Base-by-base conservation (phyloP, 1,140 invertebrate genomes). In the Scylla paramamosain region DNA sequence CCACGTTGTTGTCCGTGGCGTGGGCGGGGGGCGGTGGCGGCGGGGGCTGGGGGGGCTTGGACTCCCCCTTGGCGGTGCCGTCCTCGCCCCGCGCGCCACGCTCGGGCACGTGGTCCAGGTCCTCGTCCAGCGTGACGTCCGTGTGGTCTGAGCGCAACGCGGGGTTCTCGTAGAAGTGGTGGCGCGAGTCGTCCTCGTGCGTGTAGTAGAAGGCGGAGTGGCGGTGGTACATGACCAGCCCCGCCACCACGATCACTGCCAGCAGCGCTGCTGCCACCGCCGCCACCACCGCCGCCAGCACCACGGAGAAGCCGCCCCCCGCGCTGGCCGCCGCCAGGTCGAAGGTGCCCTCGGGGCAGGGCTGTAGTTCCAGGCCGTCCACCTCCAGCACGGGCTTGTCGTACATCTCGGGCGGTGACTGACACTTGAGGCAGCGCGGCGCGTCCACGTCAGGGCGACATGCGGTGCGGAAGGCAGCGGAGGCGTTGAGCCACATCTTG, bases 151-250 rank as follows among this genome's bases (percentile, higher is more conserved):
- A 95, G 77, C 95, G 96, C 28, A 96, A 82, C 25, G 91, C 95
- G 8, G 96, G 96, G 93, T 96, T 96, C 52, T 96, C 96, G 67
- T 96, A 96, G 93, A 96, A 96, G 91, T 96, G 96, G 39, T 95
- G 92, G 29, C 96, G 87, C 4, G 97, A 96, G 96, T 98, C 98
- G 96, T 98, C 98, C 96, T 98, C 98, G 96, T 98, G 97, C 0
- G 98, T 98, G 96, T 98, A 98, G 96, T 98, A 98, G 48, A 97
- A 97, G 20, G 98, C 98, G 0, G 98, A 97, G 95, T 98, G 98
- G 28, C 98, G 97, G 82, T 97, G 97, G 45, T 98, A 97, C 92
- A 97, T 96, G 46, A 97, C 96, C 20, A 97, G 93, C 14, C 97
- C 96, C 8, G 96, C 95, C 1, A 97, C 96, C 4, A 96, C 92